Evolutionary conservation across 2,888 invertebrate species (phyloP), one percentile per base, ranked within the genome.

Genomic region (Noctua janthina): DNA sequence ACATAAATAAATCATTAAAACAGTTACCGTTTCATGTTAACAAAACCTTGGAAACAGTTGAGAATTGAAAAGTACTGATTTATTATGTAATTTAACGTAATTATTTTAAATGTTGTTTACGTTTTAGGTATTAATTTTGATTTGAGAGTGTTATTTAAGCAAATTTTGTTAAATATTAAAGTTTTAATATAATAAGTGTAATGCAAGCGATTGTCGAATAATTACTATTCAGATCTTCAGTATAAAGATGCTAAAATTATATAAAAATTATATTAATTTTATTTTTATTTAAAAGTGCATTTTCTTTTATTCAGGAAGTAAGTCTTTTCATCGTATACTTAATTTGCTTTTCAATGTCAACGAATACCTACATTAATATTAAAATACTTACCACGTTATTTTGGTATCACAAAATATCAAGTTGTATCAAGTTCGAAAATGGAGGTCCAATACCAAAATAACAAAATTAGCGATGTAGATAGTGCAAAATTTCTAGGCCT

Each of bases 11-110:
- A 81, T 78, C 43, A 78, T 76, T 77, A 76, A 73, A 87, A 72
- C 67, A 54, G 85, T 73, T 75, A 85, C 35, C 66, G 64, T 87
- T 78, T 75, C 76, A 81, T 87, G 76, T 81, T 87, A 67, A 80
- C 49, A n/a, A 51, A 81, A 81, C 85, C 74, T 85, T 73, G 72
- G 51, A 51, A 84, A 74, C 59, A 11, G 64, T 82, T 73, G 67
- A 66, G 73, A 87, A 86, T 86, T 84, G 80, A 84, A 82, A 86
- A 86, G n/a, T 39, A 70, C 15, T 79, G 51, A 59, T 78, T 87
- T 72, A 78, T 74, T 78, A 23, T 23, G 56, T 73, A 49, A 83
- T 81, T 85, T 59, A 10, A 4, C 15, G 15, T 64, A 39, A 78
- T 84, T 87, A 70, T 51, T 79, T 87, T 70, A 73, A 79, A 75